A percentile compares a stretch with the other conserved stretches of the same genome.
phyloP scores from a whole-genome alignment of 2,113 vertebrate species.

The Suncus etruscus region DNA sequence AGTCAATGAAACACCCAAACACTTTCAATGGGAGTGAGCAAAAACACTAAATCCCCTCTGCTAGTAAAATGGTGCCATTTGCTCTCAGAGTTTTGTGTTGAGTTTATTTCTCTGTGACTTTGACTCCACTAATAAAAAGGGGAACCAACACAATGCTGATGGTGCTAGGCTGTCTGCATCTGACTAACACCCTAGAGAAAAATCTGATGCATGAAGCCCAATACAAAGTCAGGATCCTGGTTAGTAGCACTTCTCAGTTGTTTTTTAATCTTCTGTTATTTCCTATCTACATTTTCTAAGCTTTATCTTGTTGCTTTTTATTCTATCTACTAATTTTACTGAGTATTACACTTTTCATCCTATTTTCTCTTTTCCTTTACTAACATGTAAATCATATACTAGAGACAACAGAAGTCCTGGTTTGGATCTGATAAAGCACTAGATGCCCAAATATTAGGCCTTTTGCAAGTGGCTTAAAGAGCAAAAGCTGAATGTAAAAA shows the following conservation, averaged over 20 bases:
- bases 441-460: not conserved
- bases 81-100: not conserved
- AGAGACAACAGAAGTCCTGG: not conserved
- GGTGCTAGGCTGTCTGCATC: not conserved
- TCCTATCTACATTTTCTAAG: not conserved
- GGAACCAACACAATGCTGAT: not conserved
- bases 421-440: not conserved
- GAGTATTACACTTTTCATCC: not conserved
- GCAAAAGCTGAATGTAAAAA: constrained; percentile 24
- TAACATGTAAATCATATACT: not conserved
- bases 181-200: not conserved
- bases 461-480: not conserved
- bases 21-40: constrained; percentile 42
- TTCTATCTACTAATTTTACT: not conserved
- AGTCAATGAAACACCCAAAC: constrained; percentile 33
- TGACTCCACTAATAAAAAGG: not conserved
- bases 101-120: constrained; percentile 6
- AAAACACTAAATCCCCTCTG: constrained; percentile 30
- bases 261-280: not conserved
- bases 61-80: constrained; percentile 20
- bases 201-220: not conserved
- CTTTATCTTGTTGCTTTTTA: not conserved
- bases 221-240: not conserved
- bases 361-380: not conserved
- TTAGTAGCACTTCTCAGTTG: not conserved